Evolutionary conservation across 2,113 vertebrate species (phyloP), one percentile per base, ranked within the genome.

Genomic region (Pampusana beccarii): DNA sequence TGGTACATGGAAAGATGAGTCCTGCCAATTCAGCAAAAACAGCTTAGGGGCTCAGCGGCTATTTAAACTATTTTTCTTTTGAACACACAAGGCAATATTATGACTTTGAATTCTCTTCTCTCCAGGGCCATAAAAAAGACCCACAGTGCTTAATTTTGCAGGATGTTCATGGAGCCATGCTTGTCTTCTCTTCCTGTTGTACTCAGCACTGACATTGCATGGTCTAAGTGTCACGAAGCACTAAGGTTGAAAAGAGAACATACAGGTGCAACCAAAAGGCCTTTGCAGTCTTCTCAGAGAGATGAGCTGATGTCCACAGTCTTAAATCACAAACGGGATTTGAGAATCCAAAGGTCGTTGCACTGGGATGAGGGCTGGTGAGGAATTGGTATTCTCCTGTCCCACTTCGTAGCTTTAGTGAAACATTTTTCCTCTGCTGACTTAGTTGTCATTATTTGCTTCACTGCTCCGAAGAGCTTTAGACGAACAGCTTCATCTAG

Each of bases 21-120:
- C 42, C 42, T 44, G 31, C 50, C 33, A 66, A 46, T 31, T 60
- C 3, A 71, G 38, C n/a, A 60, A 36, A 64, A n/a, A 36, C 17
- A 42, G 3, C 11, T 48, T 38, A 33, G 0, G 34, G 7, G 8
- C 3, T 50, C 4, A 15, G 51, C 1, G 6, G 3, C 28, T 33
- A 26, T 51, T 64, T 7, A 24, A 67, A 42, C 9, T 0, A 0
- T 3, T 36, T 57, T 62, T 29, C 54, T 57, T 64, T n/a, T 10
- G 9, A 24, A n/a, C 40, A 69, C 14, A 26, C 6, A 29, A 8
- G 48, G 10, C 16, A 25, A 24, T 19, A 5, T 5, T 28, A 26
- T 3, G 13, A 40, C 38, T 91, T 69, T 11, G 23, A 51, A 48
- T 78, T 25, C 6, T 54, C 4, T 64, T 33, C 31, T 21, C 33